Evolutionary conservation across 2,888 invertebrate genomes (phyloP).

Genomic region (Macaria liturata): DNA sequence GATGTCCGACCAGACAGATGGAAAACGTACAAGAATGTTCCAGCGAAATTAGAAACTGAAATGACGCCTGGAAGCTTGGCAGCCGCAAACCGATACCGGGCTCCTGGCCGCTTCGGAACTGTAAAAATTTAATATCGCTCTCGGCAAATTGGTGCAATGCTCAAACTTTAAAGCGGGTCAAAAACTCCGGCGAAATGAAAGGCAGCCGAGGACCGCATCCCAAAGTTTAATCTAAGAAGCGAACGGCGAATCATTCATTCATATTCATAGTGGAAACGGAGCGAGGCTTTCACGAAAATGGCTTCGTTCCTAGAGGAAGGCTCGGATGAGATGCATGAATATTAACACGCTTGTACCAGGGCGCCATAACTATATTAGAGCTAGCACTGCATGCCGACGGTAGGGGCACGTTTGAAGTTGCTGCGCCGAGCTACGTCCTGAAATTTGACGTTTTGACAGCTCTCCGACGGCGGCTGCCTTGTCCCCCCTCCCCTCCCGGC

Average conservation of each 20-base stretch:
- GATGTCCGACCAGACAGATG: slow-evolving; percentile 29
- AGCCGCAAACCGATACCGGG: neutral
- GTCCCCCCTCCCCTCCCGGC: slow-evolving; percentile 53
- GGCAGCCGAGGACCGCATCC: slow-evolving; percentile 45
- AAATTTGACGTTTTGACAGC: slow-evolving; percentile 85
- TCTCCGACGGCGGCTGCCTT: slow-evolving; percentile 78
- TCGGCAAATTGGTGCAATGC: slow-evolving; percentile 19
- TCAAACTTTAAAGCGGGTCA: slow-evolving; percentile 32
- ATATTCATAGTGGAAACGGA: slow-evolving; percentile 74
- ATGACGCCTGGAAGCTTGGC: neutral
- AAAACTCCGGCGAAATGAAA: slow-evolving; percentile 30
- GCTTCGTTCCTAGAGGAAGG: slow-evolving; percentile 67
- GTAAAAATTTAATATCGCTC: slow-evolving; percentile 1
- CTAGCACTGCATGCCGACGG: slow-evolving; percentile 73
- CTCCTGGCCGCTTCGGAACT: neutral
- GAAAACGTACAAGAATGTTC: slow-evolving; percentile 11
- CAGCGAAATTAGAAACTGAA: neutral
- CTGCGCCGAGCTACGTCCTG: slow-evolving; percentile 77
- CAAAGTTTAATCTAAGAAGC: slow-evolving; percentile 75
- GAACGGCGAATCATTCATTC: slow-evolving; percentile 73
- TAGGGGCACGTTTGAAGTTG: slow-evolving; percentile 81
- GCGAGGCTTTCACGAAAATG: slow-evolving; percentile 79
- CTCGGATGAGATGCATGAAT: slow-evolving; percentile 80
- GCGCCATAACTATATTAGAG: slow-evolving; percentile 78
- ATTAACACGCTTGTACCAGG: slow-evolving; percentile 76